phyloP scores from a whole-genome alignment of 2,888 invertebrate species.

The Petrophora chlorosata region DNA sequence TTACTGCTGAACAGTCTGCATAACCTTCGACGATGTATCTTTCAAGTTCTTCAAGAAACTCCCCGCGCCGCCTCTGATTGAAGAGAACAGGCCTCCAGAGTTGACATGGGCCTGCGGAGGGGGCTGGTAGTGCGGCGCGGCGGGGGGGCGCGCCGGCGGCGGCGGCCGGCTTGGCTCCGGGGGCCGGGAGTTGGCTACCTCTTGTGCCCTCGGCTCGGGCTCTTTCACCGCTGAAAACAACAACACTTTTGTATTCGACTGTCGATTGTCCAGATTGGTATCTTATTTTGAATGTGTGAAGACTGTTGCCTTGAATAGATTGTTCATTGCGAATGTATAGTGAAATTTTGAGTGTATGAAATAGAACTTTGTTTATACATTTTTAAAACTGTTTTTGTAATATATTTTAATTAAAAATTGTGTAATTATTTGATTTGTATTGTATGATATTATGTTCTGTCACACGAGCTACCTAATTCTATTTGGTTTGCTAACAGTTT shows the following conservation, averaged over 20 bases:
- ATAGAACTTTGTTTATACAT: too few species aligned
- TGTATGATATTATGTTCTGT: too few species aligned
- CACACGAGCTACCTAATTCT: neutral
- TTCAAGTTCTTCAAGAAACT: conserved; percentile 96
- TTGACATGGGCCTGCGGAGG: conserved; percentile 55
- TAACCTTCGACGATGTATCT: conserved; percentile 97
- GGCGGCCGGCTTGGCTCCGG: conserved; percentile 69
- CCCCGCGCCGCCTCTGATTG: conserved; percentile 96
- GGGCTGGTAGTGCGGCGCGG: conserved; percentile 60
- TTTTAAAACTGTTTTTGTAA: too few species aligned
- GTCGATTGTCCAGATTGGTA: neutral
- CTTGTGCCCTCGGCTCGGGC: conserved; percentile 49
- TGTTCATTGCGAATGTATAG: too few species aligned
- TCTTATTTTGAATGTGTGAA: neutral
- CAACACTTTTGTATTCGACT: conserved; percentile 6
- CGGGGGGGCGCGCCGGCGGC: conserved; percentile 57
- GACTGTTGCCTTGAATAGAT: too few species aligned
- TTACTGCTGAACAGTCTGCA: conserved; percentile 97
- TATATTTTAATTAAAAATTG: too few species aligned
- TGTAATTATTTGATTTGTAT: too few species aligned
- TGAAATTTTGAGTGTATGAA: too few species aligned
- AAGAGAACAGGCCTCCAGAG: conserved; percentile 89
- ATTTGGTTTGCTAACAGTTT: neutral
- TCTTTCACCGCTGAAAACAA: conserved; percentile 63
- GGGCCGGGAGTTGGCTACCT: conserved; percentile 59